Base-by-base conservation (phyloP, 2,113 vertebrate genomes). In the Pseudorhombus dupliciocellatus region DNA sequence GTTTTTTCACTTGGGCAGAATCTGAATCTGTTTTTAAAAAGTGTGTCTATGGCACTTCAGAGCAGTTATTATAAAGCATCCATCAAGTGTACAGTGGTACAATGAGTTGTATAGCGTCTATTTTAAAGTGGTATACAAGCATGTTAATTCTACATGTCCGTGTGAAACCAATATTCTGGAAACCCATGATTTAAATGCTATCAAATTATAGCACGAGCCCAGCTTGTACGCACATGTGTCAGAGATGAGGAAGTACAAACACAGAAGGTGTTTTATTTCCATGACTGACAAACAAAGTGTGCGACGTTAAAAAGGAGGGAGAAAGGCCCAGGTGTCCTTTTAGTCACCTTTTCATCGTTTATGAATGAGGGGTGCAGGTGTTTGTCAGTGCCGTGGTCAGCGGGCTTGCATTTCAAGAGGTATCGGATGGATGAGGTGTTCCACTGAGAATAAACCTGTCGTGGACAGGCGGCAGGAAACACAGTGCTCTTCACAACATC, bases 331-430 rank as follows among this genome's bases (percentile, higher is more conserved):
- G 73, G 61, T 64, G 66, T 5, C 11, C 31, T 66, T 69, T 70
- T 31, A 70, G 74, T 79, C 54, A 42, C 40, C 57, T 51, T 58
- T 34, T 51, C 31, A 86, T 84, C 62, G 54, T 83, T 89, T 70
- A 83, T 80, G 63, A 81, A 86, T 79, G 81, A 88, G 79, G 50
- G 5, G 5, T 67, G 62, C 68, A 76, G 65, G 71, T 81, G 64
- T 40, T 30, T 73, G 46, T 66, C 56, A 37, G 44, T 26, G 28
- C 68, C 61, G 40, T 55, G 68, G 48, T 30, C 74, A 77, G 66
- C 44, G n/a, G 76, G 57, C 46, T 86, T 75, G 50, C 24, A 22
- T 84, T 80, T 84, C 79, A 77, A 68, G 34, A 50, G 28, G 57
- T 50, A 83, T 70, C 44, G 18, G 8, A 66, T 70, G 18, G 8